Evolutionary conservation across 1,140 invertebrate species (phyloP), one percentile per base, ranked within the genome.

Genomic region (Tetraneura akinire): DNA sequence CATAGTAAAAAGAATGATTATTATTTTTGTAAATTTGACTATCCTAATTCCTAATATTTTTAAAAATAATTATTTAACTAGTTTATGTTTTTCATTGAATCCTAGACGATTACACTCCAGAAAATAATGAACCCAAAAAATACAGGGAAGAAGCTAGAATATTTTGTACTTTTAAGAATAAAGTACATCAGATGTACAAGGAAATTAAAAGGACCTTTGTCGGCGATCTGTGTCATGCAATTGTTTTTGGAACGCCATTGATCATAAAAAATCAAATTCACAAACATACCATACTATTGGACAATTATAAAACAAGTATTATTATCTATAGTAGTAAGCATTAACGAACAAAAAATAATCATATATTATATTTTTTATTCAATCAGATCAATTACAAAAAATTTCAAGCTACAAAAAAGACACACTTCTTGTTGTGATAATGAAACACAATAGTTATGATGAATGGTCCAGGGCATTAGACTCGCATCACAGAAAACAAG

Each of bases 401-500:
- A 18, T 68, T 16, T 1, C 45, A 3, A 3, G 6, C 6, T 9
- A 18, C 0, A 70, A 26, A 26, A 3, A 26, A 8, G 0, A 1
- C 18, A 26, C 21, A n/a, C 42, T 47, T 47, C 1, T 47, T 13
- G 26, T 70, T 5, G 45, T 70, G 2, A 29, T 70, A 4, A 70
- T 70, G 42, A 0, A 49, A 49, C 9, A n/a, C 29, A 3, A 5
- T 1, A 70, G 2, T 1, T 70, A 49, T 14, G 9, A n/a, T 3
- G 8, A 18, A 3, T 70, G 66, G 66, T 10, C 1, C 26, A 1
- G 5, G 0, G 66, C 14, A 8, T 49, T 70, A 26, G 0, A 11
- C 2, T n/a, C n/a, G n/a, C n/a, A 10, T 26, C 3, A 3, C 0
- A 16, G 10, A n/a, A 1, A 47, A 9, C 1, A n/a, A n/a, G 14